Evolutionary conservation across 2,888 invertebrate genomes (phyloP), one percentile per base, ranked within the genome.

Genomic region (Ctena decussata): DNA sequence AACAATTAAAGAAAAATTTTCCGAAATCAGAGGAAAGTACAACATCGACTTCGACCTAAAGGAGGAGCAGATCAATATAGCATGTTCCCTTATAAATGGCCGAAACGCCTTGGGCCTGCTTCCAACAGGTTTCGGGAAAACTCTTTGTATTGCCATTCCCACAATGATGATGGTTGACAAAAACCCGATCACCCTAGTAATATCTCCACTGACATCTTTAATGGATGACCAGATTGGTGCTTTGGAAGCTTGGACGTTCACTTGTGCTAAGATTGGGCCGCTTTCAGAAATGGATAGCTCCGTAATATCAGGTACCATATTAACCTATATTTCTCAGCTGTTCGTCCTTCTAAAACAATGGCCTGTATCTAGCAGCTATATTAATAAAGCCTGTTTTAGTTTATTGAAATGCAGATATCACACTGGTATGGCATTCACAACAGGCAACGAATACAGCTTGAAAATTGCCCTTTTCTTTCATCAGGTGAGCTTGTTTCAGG

Each of bases 61-160:
- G 49, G 21, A 18, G 0, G 84, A 84, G 35, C 84, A 84, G 72
- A 18, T 80, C 18, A 12, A 18, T 8, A 53, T 46, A 21, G 73
- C 69, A n/a, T 1, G 8, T 15, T 37, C 73, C 18, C 30, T 80
- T 3, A 0, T 71, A 27, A 71, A 57, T 69, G 70, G 72, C 12
- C 69, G 24, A n/a, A 76, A 80, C 27, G 80, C 72, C 39, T 21
- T 84, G 18, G 57, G 84, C 0, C 70, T 84, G n/a, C 41, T 80
- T 15, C 77, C 77, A 3, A 84, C 76, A 30, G 84, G 80, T 8
- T 80, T 69, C 49, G 84, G 84, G 53, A 77, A 82, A 21, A 49
- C 77, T 8, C n/a, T 77, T 3, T 77, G 82, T 1, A 76, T 71
- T n/a, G 44, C 72, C 18, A 77, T 77, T 37, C 70, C 76, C 15